Evolutionary conservation across 1,140 invertebrate genomes (phyloP).

Genomic region (Drosophila pseudoobscura): DNA sequence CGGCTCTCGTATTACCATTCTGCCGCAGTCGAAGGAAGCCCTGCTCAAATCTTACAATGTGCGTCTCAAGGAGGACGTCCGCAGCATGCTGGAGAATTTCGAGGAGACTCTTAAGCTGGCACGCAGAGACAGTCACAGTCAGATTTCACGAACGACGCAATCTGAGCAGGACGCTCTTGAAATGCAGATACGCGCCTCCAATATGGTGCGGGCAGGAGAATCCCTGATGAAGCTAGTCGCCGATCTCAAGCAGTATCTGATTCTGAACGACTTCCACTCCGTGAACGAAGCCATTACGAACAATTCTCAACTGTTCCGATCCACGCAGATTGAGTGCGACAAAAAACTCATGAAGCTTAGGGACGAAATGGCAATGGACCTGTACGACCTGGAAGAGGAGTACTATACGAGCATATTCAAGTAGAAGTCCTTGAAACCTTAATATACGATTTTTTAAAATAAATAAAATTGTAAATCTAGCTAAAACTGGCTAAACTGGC

Average conservation of each 20-base stretch:
- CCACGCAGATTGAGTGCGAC: constrained; percentile 95
- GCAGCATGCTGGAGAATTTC: constrained; percentile 98
- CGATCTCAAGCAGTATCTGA: constrained; percentile 97
- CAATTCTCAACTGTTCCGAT: constrained; percentile 93
- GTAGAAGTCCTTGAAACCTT: background rate
- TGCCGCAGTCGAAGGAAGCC: constrained; percentile 93
- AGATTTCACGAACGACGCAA: constrained; percentile 93
- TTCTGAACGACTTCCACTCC: constrained; percentile 97
- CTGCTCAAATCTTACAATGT: constrained; percentile 96
- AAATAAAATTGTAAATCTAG: too few relatives aligned
- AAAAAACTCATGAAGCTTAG: constrained; percentile 94
- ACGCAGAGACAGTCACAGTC: constrained; percentile 94
- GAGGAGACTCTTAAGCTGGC: constrained; percentile 97
- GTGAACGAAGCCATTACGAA: constrained; percentile 97
- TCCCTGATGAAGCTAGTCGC: constrained; percentile 97
- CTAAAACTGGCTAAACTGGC: too few relatives aligned
- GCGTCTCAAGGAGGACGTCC: constrained; percentile 95
- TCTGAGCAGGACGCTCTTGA: constrained; percentile 97
- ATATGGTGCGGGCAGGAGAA: constrained; percentile 97
- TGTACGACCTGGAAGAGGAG: constrained; percentile 98
- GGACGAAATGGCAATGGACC: constrained; percentile 96
- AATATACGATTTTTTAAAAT: too few relatives aligned
- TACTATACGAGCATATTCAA: constrained; percentile 95
- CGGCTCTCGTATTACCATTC: constrained; percentile 75
- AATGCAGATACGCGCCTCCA: constrained; percentile 97